Percentiles rank a stretch among this genome's conserved stretches.
phyloP scores from a whole-genome alignment of 1,140 invertebrate genomes.

The Heliconius hewitsoni region DNA sequence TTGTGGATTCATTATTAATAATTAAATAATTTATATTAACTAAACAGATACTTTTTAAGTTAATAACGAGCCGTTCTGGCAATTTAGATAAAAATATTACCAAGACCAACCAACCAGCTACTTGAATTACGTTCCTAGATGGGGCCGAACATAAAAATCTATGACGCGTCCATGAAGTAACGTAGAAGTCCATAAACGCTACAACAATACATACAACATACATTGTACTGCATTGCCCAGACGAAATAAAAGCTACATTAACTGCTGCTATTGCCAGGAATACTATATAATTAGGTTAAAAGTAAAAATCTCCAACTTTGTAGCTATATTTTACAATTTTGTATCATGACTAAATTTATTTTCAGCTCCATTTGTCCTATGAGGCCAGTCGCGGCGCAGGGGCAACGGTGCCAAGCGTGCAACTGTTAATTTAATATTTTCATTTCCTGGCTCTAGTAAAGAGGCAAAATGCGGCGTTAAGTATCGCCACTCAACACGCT shows the following conservation, averaged over 20 bases:
- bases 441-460: too few species aligned
- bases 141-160: conserved; percentile 3
- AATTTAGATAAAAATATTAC: too few species aligned
- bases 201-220: conserved; percentile 1
- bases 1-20: too few species aligned
- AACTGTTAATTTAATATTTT: too few species aligned
- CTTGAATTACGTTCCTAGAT: neutral
- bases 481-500: too few species aligned
- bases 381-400: too few species aligned
- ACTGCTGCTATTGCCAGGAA: conserved; percentile 10
- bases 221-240: neutral
- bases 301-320: neutral
- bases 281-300: conserved; percentile 8
- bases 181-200: conserved; percentile 5
- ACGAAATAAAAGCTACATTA: conserved; percentile 7
- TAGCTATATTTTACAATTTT: neutral
- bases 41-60: neutral
- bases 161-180: conserved; percentile 12
- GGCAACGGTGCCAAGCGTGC: too few species aligned
- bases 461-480: too few species aligned
- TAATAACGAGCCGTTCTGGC: neutral
- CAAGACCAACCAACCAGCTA: too few species aligned
- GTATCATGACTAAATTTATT: neutral
- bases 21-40: too few species aligned
- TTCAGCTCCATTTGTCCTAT: too few species aligned